Conservation (phyloP, 2,113 vertebrate species). For the Cynopterus brachyotis region DNA sequence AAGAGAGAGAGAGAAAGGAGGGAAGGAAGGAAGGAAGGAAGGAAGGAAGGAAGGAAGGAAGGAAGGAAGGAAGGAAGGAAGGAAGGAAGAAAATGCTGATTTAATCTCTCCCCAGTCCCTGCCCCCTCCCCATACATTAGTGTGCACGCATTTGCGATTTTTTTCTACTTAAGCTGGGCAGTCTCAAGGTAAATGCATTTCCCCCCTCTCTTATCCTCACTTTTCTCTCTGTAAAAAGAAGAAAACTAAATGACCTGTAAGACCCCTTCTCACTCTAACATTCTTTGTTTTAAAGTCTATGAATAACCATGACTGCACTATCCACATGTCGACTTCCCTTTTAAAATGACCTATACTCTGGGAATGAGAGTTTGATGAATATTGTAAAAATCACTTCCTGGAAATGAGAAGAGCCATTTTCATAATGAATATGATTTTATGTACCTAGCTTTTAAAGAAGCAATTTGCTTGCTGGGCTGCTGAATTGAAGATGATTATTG, state of each 20-base stretch:
- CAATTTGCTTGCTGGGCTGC: constrained; percentile 48
- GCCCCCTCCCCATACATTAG: too few species aligned
- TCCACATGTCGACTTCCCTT: constrained; percentile 12
- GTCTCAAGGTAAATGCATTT: neutral
- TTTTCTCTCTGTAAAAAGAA: neutral
- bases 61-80: too few species aligned
- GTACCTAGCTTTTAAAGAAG: constrained; percentile 59
- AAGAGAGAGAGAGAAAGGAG: too few species aligned
- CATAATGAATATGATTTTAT: constrained; percentile 73
- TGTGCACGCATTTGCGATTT: neutral
- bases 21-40: too few species aligned
- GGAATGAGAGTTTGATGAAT: constrained; percentile 55
- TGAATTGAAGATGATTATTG: constrained; percentile 55
- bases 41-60: too few species aligned
- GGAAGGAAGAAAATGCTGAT: too few species aligned
- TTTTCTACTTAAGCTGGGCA: neutral
- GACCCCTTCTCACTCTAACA: neutral
- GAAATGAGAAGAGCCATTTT: constrained; percentile 61
- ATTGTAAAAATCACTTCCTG: constrained; percentile 63
- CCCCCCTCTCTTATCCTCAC: neutral
- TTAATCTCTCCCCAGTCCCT: too few species aligned
- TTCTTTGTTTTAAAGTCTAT: constrained; percentile 44
- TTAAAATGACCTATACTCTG: constrained; percentile 49
- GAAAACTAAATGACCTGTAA: neutral
- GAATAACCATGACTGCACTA: constrained; percentile 44